Percentiles rank a stretch among this genome's conserved stretches.
These are phyloP conservation scores for Pocillopora verrucosa DNA, from an alignment of 64 coral and sea anemone genomes.

Conservation along the genomic window DNA sequence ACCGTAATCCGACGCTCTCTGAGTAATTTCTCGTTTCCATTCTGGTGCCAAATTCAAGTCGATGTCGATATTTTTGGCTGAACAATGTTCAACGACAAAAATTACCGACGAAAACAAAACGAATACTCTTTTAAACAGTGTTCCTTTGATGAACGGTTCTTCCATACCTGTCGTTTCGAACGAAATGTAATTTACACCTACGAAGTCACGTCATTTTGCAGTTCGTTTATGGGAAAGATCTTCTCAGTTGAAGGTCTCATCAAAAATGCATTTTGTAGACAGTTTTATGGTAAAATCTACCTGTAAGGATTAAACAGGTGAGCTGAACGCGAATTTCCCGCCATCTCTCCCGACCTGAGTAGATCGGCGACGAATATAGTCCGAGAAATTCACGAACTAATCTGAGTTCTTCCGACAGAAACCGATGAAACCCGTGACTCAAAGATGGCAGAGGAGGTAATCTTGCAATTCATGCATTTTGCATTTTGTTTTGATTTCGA, in stretches of 20 bases:
- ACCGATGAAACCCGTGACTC: neutral
- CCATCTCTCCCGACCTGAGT: neutral
- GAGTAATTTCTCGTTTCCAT: conserved; percentile 47
- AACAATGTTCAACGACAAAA: neutral
- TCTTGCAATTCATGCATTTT: neutral
- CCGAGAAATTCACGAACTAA: neutral
- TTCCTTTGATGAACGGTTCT: neutral
- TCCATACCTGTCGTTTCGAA: conserved; percentile 12
- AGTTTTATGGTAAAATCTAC: neutral
- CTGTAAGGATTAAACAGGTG: neutral
- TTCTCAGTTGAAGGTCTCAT: conserved; percentile 12
- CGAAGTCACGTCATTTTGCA: conserved; percentile 5
- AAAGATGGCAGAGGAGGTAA: conserved; percentile 50
- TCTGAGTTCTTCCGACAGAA: conserved; percentile 22
- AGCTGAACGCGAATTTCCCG: neutral
- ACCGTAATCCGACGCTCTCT: conserved; percentile 57
- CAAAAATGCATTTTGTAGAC: conserved; percentile 31
- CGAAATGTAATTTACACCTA: neutral
- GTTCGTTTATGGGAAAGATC: neutral
- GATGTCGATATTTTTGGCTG: neutral
- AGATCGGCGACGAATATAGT: neutral
- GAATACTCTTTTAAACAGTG: neutral
- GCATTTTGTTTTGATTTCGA: conserved; percentile 21
- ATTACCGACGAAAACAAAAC: conserved; percentile 7
- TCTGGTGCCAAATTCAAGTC: conserved; percentile 47